Conservation (phyloP, 2,113 vertebrate genomes). For the Sisor rabdophorus region DNA sequence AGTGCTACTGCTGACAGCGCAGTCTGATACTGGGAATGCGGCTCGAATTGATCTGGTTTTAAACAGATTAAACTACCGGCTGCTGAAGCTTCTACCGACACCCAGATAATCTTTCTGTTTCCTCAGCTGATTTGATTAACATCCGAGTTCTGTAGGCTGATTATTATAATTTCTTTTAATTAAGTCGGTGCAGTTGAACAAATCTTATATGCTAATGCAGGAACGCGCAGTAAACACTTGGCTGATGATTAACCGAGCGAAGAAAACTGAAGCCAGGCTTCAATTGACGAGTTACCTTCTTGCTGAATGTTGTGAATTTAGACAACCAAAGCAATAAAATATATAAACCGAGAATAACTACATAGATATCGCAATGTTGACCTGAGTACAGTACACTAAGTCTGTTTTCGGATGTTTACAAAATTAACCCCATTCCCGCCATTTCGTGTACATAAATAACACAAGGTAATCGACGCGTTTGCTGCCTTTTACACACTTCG, state of each 20-base stretch:
- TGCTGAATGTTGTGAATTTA: no score
- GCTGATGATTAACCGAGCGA: no score
- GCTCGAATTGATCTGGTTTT: not conserved
- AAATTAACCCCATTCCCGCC: not conserved
- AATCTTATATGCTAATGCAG: no score
- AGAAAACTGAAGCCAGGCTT: no score
- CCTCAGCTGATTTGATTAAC: no score
- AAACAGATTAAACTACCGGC: not conserved
- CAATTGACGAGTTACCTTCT: no score
- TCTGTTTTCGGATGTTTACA: not conserved
- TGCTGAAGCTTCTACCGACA: not conserved
- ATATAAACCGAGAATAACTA: not conserved
- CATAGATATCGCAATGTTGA: not conserved
- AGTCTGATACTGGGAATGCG: not conserved
- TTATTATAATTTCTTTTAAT: no score
- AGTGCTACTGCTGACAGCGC: not conserved
- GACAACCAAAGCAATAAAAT: not conserved
- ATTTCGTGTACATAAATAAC: not conserved
- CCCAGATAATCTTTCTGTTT: not conserved
- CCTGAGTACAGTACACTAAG: conserved; percentile 42
- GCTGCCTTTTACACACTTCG: not conserved
- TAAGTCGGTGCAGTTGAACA: no score
- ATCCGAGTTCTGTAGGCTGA: no score
- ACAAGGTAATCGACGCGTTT: not conserved
- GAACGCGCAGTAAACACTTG: no score